phyloP scores from a whole-genome alignment of 2,113 vertebrate species.

The Brachionichthys hirsutus region DNA sequence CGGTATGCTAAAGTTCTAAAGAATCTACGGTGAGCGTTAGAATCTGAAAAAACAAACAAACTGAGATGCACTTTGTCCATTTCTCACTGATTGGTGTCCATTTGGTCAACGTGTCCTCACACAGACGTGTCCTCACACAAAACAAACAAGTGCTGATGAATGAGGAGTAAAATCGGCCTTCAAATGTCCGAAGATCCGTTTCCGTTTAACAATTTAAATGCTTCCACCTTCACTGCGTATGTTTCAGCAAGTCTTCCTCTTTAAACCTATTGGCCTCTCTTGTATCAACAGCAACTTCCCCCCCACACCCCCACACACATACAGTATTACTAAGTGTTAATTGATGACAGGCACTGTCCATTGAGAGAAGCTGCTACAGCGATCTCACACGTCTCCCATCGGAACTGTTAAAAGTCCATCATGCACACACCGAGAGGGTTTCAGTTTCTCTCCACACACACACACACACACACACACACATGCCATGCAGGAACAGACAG shows the following conservation, averaged over 20 bases:
- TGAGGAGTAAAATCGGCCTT: no score
- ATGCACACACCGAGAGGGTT: not conserved
- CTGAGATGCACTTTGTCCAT: no score
- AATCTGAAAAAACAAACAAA: no score
- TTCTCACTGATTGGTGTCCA: no score
- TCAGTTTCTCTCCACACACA: conserved; percentile 36
- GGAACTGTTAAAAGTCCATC: conserved; percentile 1
- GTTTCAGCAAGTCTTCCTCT: conserved; percentile 42
- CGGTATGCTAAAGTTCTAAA: no score
- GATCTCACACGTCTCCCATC: conserved; percentile 46
- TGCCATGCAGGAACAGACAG: not conserved
- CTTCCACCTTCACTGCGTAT: conserved; percentile 52
- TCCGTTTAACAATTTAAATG: conserved; percentile 20
- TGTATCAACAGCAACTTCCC: conserved; percentile 29
- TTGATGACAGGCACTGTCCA: conserved; percentile 51
- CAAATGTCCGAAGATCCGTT: no score
- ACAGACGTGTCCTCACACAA: no score
- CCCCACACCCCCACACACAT: conserved; percentile 16
- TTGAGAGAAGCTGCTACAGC: conserved; percentile 14
- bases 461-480: conserved; percentile 34
- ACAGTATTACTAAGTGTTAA: conserved; percentile 42
- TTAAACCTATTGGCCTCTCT: conserved; percentile 36
- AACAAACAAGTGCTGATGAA: no score
- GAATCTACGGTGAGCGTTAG: no score
- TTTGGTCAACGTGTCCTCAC: no score